Evolutionary conservation across 2,888 invertebrate genomes (phyloP).

Genomic region (Lottia gigantea): DNA sequence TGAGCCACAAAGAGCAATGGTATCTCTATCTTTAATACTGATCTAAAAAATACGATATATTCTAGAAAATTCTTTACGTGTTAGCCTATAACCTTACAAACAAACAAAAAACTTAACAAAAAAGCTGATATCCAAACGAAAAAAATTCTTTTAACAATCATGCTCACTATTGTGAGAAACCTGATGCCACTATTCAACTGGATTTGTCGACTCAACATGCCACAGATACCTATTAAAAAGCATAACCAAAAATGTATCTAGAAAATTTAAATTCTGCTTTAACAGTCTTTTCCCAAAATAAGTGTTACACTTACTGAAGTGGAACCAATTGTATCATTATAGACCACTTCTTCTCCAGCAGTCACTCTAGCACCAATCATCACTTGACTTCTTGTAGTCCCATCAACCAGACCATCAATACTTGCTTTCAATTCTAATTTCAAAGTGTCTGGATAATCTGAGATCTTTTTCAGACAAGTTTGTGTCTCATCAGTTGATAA

Average conservation of each 20-base stretch:
- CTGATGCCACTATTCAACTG: no score
- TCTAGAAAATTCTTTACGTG: no score
- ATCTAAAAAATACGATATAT: slow-evolving; percentile 18
- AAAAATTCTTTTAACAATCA: no score
- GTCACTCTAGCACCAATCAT: slow-evolving; percentile 25
- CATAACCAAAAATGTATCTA: no score
- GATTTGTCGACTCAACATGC: no score
- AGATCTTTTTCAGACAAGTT: background rate
- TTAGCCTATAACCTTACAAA: no score
- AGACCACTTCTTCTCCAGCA: slow-evolving; percentile 22
- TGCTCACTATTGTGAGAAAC: no score
- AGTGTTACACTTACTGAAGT: slow-evolving; percentile 21
- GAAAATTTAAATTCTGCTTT: no score
- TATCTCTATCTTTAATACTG: slow-evolving; percentile 25
- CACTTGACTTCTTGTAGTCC: slow-evolving; percentile 26
- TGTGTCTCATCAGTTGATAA: background rate
- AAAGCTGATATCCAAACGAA: no score
- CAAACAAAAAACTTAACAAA: no score
- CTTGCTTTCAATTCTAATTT: slow-evolving; percentile 35
- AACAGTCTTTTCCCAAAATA: no score
- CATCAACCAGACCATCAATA: slow-evolving; percentile 40
- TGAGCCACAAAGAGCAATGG: slow-evolving; percentile 37
- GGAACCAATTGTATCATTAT: slow-evolving; percentile 21
- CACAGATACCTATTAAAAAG: no score
- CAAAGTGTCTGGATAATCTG: slow-evolving; percentile 26